Evolutionary conservation across 1,140 invertebrate species (phyloP).

Genomic region (Polypedilum vanderplanki): DNA sequence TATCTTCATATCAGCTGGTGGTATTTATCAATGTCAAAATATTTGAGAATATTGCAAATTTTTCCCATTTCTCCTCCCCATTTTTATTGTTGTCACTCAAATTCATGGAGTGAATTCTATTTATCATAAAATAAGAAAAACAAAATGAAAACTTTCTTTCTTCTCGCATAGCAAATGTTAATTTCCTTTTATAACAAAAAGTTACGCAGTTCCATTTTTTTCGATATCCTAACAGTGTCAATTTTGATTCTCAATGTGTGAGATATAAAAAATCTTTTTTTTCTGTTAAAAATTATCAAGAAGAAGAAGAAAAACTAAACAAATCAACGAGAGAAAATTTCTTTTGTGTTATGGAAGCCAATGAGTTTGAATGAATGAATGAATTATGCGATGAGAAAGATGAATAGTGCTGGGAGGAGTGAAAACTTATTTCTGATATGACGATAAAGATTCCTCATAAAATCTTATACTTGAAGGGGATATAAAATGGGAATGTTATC

Average conservation of each 20-base stretch:
- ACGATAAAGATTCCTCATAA: too few relatives aligned
- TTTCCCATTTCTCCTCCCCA: background rate
- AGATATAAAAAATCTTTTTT: background rate
- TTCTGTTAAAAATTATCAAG: background rate
- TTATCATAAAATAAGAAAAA: background rate
- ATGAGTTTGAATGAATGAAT: too few relatives aligned
- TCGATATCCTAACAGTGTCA: too few relatives aligned
- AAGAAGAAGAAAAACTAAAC: background rate
- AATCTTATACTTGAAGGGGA: too few relatives aligned
- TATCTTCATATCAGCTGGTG: background rate
- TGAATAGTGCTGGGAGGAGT: too few relatives aligned
- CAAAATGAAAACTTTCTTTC: background rate
- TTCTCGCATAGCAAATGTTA: background rate
- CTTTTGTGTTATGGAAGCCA: background rate
- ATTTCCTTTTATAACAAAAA: background rate
- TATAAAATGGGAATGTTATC: too few relatives aligned
- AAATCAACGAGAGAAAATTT: background rate
- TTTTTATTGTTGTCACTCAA: background rate
- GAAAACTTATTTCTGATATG: too few relatives aligned
- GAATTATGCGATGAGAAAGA: too few relatives aligned
- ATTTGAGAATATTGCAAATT: background rate
- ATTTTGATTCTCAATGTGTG: background rate
- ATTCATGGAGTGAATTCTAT: background rate
- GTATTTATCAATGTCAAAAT: slow-evolving; percentile 5
- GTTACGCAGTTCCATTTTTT: background rate